Evolutionary conservation across 64 coral and sea anemone species (phyloP), one percentile per base, ranked within the genome.

Genomic region (Acropora yongei): DNA sequence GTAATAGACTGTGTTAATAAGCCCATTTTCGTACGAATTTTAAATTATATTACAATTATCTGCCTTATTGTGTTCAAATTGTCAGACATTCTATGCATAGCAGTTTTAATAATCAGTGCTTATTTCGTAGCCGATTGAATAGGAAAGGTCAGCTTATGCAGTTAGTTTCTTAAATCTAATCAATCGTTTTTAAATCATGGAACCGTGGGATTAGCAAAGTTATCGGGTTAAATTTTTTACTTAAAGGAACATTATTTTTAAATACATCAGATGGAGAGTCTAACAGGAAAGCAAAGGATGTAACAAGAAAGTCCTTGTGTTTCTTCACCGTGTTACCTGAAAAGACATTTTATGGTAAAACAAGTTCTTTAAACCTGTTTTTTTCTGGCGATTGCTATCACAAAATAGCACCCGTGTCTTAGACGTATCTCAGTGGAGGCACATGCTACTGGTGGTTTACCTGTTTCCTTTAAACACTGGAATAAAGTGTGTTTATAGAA

Each of bases 401-500:
- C 43, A 85, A 49, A 85, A 71, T 49, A 71, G 13, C 65, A 85
- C 61, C 42, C 4, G 14, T 7, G 44, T 12, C 65, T 13, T 55
- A 5, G 51, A 55, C 51, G 51, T 55, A 10, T 55, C 51, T 55
- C 30, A 30, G 30, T 30, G 44, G 82, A 71, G 18, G 43, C 65
- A 16, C 13, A 60, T 40, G 42, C 16, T 49, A 20, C 82, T 72
- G 63, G 82, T 85, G 17, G 5, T 46, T 14, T 6, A 5, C 17
- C 42, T 71, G 18, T 72, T 16, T 43, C 19, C 30, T 12, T 85
- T 61, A 45, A 66, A 71, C 82, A 85, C 63, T 71, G 44, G 61
- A 45, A n/a, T 71, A 65, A 85, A 85, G 45, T 83, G 44, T 83
- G 80, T 83, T 82, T 83, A 42, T 4, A 85, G 2, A 71, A 2